Evolutionary conservation across 2,888 invertebrate genomes (phyloP), one percentile per base, ranked within the genome.

Genomic region (Petrophora chlorosata): DNA sequence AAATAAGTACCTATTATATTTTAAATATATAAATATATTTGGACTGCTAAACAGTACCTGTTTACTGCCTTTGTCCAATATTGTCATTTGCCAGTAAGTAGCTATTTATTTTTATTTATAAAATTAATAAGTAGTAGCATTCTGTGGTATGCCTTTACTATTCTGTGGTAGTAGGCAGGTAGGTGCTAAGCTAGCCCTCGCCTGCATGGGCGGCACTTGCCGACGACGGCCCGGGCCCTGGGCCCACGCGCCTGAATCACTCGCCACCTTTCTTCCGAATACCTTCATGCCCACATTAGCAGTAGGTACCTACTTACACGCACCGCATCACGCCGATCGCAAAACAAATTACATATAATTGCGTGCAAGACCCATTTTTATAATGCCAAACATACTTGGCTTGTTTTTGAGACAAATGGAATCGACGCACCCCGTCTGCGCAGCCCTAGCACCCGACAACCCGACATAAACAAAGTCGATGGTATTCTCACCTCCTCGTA

Each of bases 401-500:
- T 7, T 46, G 22, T 33, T 22, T 19, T 33, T 13, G 9, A 16
- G 25, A 17, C 26, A 15, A 39, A 5, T 39, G 1, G 23, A 15
- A n/a, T 17, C 64, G 70, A 76, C 84, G 82, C 85, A 82, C 73
- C 62, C 60, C 59, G 67, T 66, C 54, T 70, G 78, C 81, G 81
- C 79, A 78, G 62, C 70, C 70, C 61, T 53, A 52, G 30, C 46
- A 25, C 34, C 50, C 38, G 48, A 59, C 44, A 61, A 19, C 30
- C 48, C 35, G 48, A 60, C 43, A 61, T 60, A 67, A 72, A 68
- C 70, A 72, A 61, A 44, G n/a, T 25, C n/a, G 25, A 17, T 10
- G 38, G 32, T n/a, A 9, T 15, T 25, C 82, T 80, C 68, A 91
- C 90, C 86, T 95, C 94, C 52, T 85, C 91, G 85, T 94, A 93